Conservation (phyloP, 1,140 invertebrate genomes). For the Diorhabda elongata region DNA sequence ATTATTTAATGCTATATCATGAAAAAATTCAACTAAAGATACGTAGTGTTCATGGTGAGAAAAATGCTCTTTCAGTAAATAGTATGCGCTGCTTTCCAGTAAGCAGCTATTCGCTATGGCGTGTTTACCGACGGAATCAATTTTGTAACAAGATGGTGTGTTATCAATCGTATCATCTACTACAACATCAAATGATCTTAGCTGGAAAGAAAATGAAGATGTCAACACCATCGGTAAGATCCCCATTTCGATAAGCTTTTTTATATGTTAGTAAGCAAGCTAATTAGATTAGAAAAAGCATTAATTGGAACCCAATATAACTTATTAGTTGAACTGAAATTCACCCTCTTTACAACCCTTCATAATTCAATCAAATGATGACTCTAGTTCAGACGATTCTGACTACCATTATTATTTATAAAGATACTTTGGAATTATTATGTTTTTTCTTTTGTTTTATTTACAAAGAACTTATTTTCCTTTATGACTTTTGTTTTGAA, state of each 20-base stretch:
- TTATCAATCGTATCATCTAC: slow-evolving; percentile 94
- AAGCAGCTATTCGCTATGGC: slow-evolving; percentile 87
- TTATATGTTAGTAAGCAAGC: no score
- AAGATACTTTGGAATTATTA: no score
- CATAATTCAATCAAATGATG: no score
- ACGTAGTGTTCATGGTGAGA: slow-evolving; percentile 72
- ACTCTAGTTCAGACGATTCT: no score
- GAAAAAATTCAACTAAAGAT: slow-evolving; percentile 78
- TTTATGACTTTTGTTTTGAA: no score
- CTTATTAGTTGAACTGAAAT: background rate
- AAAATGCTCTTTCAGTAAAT: slow-evolving; percentile 76
- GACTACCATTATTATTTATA: no score
- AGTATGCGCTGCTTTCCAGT: slow-evolving; percentile 75
- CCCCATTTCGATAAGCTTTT: no score
- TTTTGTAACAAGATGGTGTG: slow-evolving; percentile 83
- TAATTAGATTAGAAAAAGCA: no score
- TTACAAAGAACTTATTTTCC: no score
- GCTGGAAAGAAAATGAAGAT: slow-evolving; percentile 51
- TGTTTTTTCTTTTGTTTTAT: no score
- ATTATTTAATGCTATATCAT: slow-evolving; percentile 79
- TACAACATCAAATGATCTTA: slow-evolving; percentile 83
- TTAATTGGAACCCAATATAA: no score
- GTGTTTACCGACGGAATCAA: slow-evolving; percentile 71
- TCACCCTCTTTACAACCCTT: no score
- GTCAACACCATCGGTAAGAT: background rate